These are phyloP conservation scores for Drosophila lacicola DNA, from an alignment of 2,888 invertebrate species.

Conservation along the genomic window DNA sequence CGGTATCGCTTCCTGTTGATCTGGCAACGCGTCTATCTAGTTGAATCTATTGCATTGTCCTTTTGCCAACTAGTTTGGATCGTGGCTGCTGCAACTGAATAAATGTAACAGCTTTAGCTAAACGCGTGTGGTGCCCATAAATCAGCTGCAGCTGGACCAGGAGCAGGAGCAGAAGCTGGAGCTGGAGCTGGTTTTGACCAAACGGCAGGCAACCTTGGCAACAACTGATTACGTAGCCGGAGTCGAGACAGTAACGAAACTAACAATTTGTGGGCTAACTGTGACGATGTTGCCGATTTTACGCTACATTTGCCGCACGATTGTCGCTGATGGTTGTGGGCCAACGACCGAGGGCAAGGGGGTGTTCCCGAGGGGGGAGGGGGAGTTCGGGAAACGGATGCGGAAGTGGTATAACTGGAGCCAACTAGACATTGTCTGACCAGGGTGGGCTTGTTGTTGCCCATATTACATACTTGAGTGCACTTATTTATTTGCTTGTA, in stretches of 20 bases:
- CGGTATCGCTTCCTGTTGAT: slow-evolving; percentile 31
- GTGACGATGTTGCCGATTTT: slow-evolving; percentile 70
- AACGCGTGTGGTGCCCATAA: slow-evolving; percentile 61
- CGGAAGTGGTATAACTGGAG: slow-evolving; percentile 43
- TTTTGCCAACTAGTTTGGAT: slow-evolving; percentile 5
- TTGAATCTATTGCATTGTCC: neutral
- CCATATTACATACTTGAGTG: slow-evolving; percentile 80
- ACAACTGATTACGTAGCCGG: slow-evolving; percentile 62
- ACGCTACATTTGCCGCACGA: slow-evolving; percentile 76
- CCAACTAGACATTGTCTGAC: slow-evolving; percentile 64
- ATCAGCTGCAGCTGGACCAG: slow-evolving; percentile 43
- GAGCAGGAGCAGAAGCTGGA: neutral
- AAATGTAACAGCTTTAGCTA: slow-evolving; percentile 38
- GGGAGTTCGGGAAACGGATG: neutral
- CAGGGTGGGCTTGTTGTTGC: slow-evolving; percentile 50
- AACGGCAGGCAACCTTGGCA: slow-evolving; percentile 38
- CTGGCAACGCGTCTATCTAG: slow-evolving; percentile 5
- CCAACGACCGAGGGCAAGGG: neutral
- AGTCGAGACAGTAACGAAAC: slow-evolving; percentile 63
- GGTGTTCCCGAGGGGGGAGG: neutral
- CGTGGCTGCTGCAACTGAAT: slow-evolving; percentile 39
- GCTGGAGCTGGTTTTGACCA: neutral
- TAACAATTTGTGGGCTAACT: slow-evolving; percentile 68
- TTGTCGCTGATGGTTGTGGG: slow-evolving; percentile 53
- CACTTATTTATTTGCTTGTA: slow-evolving; percentile 77